These are phyloP conservation scores for Campylorhamphus procurvoides DNA, from an alignment of 2,113 vertebrate species.

Conservation along the genomic window DNA sequence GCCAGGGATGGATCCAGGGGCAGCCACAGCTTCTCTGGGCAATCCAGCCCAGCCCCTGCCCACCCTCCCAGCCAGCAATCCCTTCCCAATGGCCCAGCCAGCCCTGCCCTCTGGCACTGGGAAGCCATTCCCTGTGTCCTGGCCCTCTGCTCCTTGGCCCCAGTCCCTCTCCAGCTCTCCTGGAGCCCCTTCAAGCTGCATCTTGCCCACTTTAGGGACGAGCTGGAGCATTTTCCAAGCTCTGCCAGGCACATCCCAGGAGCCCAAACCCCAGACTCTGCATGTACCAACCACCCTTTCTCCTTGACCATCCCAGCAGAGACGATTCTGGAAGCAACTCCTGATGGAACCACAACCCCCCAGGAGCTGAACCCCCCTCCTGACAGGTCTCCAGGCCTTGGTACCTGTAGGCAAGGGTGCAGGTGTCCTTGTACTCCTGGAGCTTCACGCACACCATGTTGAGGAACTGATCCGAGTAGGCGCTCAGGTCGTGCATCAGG, in stretches of 20 bases:
- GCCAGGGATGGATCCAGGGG: not conserved
- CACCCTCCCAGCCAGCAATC: not conserved
- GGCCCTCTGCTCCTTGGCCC: not conserved
- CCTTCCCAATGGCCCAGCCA: not conserved
- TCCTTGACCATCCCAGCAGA: not conserved
- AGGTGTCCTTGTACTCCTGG: constrained; percentile 97
- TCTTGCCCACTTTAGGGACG: not conserved
- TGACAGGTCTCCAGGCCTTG: fast-evolving
- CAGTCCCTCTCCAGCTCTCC: not conserved
- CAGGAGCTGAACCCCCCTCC: not conserved
- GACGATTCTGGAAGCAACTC: not conserved
- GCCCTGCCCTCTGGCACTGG: fast-evolving
- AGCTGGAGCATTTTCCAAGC: not conserved
- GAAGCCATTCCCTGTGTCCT: not conserved
- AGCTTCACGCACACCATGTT: constrained; percentile 98
- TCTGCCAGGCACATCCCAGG: not conserved
- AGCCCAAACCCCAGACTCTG: not conserved
- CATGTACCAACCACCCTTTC: fast-evolving
- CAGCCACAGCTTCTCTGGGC: not conserved
- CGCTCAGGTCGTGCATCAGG: constrained; percentile 94
- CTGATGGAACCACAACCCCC: not conserved
- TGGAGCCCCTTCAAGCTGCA: not conserved
- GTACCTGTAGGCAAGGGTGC: constrained; percentile 92
- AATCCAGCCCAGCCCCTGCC: not conserved
- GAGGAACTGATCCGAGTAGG: constrained; percentile 97